A percentile compares a stretch with the other conserved stretches of the same genome.
Evolutionary conservation across 53 echinoderm and acorn worm genomes (phyloP).

Genomic region (Holothuria scabra): DNA sequence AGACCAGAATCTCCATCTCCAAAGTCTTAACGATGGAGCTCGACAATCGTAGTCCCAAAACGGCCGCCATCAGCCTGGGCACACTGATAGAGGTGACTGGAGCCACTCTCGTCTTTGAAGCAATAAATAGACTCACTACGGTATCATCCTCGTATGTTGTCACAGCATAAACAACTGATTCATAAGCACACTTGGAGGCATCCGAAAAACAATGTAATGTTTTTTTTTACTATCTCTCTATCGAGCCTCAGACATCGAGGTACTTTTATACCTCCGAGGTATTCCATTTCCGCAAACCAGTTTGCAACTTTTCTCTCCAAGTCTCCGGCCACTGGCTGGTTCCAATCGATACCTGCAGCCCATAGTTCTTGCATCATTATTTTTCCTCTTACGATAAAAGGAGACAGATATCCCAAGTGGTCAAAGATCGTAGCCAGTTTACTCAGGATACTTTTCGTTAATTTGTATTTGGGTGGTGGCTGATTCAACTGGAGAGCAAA

Average conservation of each 20-base stretch:
- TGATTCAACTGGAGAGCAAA: not conserved
- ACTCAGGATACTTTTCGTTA: no score
- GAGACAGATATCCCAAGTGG: no score
- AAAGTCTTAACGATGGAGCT: not conserved
- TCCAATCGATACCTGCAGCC: conserved; percentile 35
- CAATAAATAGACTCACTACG: not conserved
- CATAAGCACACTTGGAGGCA: conserved; percentile 41
- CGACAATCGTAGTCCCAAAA: conserved; percentile 3
- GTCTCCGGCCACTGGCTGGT: conserved; percentile 20
- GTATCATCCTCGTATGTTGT: not conserved
- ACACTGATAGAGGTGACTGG: conserved; percentile 14
- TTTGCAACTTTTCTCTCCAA: conserved; percentile 13
- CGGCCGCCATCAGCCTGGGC: conserved; percentile 37
- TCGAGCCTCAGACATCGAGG: conserved; percentile 20
- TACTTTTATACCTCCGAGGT: not conserved
- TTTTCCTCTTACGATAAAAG: conserved; percentile 21
- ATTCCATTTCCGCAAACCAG: conserved; percentile 25
- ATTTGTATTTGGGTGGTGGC: no score
- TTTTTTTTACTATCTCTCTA: not conserved
- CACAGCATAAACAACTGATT: not conserved
- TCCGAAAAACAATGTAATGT: conserved; percentile 22
- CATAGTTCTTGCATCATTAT: conserved; percentile 46
- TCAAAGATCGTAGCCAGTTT: no score
- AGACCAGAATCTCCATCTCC: conserved; percentile 29
- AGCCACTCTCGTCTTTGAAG: conserved; percentile 29